Evolutionary conservation across 2,888 invertebrate species (phyloP), one percentile per base, ranked within the genome.

Genomic region (Apodemia zela): DNA sequence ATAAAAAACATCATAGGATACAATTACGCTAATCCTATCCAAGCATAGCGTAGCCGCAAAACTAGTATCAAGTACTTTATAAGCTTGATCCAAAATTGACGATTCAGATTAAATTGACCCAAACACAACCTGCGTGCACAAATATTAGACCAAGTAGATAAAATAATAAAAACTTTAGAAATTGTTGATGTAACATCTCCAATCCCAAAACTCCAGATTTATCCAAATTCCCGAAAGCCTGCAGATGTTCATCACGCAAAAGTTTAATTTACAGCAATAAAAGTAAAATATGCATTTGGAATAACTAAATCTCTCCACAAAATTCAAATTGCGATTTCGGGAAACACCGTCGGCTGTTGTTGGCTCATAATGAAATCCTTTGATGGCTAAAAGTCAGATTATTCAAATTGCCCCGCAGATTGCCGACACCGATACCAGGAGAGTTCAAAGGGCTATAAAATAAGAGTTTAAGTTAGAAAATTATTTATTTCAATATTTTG

Each of bases 311-410:
- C 33, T 33, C 47, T 11, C 49, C 58, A 62, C 63, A 68, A 72
- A 72, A 71, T 72, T 71, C 66, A 70, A 73, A 73, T 72, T 71
- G 65, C 65, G 69, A 71, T 74, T 72, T 70, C 66, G 62, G 68
- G 67, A 66, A 70, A 70, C 67, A 67, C 65, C 70, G 68, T 62
- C 66, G 67, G 70, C 70, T 72, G 57, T 57, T 67, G 71, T 73
- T 69, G 71, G 67, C 65, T 68, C 66, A 67, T 72, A 73, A 74
- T 72, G 71, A 68, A 75, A 73, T 72, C 74, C 73, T 75, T 75
- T 75, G 72, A 75, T 70, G 71, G 72, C 69, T 75, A 72, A 73
- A 73, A 75, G 68, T 72, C 71, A 68, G 72, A 73, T 75, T 75
- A 75, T 75, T 73, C 70, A 73, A 74, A 75, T 75, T 72, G 21